Base-by-base conservation (phyloP, 2,797 vertebrate species). In the Scarus forsteni region DNA sequence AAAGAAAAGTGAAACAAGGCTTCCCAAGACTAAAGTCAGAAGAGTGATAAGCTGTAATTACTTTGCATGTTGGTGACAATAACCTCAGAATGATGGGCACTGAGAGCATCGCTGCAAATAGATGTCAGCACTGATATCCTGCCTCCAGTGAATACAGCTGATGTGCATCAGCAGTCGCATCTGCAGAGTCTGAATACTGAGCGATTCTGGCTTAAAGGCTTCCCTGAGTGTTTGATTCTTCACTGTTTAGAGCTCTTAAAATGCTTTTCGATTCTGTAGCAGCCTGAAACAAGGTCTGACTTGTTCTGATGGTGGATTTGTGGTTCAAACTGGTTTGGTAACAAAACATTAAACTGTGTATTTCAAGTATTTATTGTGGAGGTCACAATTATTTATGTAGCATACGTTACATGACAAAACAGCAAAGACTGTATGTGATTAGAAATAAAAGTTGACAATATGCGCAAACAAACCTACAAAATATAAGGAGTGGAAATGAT, bases 141-240 rank as follows among this genome's bases (percentile, higher is more conserved):
- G 79, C 81, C 76, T 85, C 77, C 49, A 45, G 62, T 81, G 88
- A 89, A 85, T 85, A 34, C 68, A 60, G 56, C 68, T 89, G 86
- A 88, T 87, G 75, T 83, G 77, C 87, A 77, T 93, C 90, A 84
- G 80, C 80, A 89, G 85, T 71, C 78, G 73, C 92, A 90, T 91
- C 88, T 92, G 91, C 82, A 68, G 72, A 62, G 64, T 52, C 70
- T 93, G 92, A 94, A 94, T 93, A 65, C 81, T 84, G 77, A 60
- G 73, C 84, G 83, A 92, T 92, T 92, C 73, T 42, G 73, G 54
- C 46, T 89, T 85, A 92, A 92, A 89, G 73, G 84, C 75, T 2
- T 59, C 58, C 62, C 72, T 85, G 80, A 79, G 65, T 85, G 79
- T 79, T 62, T 82, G 75, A 77, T 86, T 88, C 80, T 90, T 80